phyloP scores from a whole-genome alignment of 2,113 vertebrate genomes.

The Phaethon lepturus region DNA sequence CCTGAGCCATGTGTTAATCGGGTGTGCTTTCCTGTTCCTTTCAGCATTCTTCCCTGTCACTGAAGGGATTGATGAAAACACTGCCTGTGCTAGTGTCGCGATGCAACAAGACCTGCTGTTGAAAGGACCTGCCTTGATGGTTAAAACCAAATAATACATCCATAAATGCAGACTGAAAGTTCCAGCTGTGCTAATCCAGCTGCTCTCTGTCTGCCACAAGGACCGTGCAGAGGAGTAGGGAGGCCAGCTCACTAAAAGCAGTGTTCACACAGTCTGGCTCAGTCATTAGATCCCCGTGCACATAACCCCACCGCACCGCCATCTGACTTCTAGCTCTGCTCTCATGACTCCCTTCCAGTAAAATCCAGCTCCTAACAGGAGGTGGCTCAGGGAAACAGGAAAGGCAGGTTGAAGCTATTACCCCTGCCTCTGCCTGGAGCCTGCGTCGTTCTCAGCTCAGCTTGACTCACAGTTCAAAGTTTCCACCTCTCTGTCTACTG shows the following conservation, averaged over 20 bases:
- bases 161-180: neutral
- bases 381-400: neutral
- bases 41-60: too few species aligned
- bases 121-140: neutral
- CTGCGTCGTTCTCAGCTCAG: neutral
- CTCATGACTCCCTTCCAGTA: neutral
- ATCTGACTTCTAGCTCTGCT: neutral
- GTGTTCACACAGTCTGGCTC: neutral
- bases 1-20: too few species aligned
- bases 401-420: neutral
- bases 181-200: conserved; percentile 16
- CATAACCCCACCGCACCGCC: neutral
- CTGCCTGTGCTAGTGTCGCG: too few species aligned
- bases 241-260: neutral
- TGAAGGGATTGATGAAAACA: too few species aligned
- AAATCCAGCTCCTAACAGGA: neutral
- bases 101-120: neutral
- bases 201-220: neutral
- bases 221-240: accelerated
- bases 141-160: neutral
- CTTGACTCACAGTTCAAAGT: neutral
- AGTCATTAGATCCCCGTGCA: neutral
- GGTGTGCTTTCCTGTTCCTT: too few species aligned
- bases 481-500: neutral
- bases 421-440: neutral